Evolutionary conservation across 2,113 vertebrate species (phyloP).

Genomic region (Mohoua ochrocephala): DNA sequence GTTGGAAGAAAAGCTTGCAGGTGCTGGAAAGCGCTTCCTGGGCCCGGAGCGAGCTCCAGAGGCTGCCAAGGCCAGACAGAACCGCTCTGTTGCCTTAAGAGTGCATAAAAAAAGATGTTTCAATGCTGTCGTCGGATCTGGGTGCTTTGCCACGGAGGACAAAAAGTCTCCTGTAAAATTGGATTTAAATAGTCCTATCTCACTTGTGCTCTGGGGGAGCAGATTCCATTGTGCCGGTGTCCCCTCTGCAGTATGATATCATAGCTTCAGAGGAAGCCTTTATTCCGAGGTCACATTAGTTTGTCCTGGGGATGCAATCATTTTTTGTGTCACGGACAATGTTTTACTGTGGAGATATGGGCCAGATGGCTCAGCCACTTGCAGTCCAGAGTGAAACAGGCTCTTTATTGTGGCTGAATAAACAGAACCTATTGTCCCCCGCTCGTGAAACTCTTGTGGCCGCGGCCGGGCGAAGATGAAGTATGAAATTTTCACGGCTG

Average conservation of each 20-base stretch:
- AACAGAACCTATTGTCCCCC: slow-evolving; percentile 78
- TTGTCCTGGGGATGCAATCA: slow-evolving; percentile 82
- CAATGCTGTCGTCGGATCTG: slow-evolving; percentile 78
- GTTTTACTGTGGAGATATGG: slow-evolving; percentile 84
- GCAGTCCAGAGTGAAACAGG: slow-evolving; percentile 76
- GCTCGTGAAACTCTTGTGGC: slow-evolving; percentile 80
- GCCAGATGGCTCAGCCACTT: slow-evolving; percentile 83
- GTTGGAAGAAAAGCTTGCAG: slow-evolving; percentile 69
- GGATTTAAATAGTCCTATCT: slow-evolving; percentile 81
- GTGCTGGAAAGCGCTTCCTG: slow-evolving; percentile 74
- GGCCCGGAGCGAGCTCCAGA: slow-evolving; percentile 44
- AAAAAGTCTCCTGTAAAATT: slow-evolving; percentile 81
- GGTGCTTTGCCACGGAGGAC: slow-evolving; percentile 76
- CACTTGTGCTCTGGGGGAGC: slow-evolving; percentile 80
- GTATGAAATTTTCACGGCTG: slow-evolving; percentile 74
- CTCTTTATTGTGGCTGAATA: slow-evolving; percentile 75
- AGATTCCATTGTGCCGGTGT: slow-evolving; percentile 84
- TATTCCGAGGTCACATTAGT: slow-evolving; percentile 79
- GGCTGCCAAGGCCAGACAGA: slow-evolving; percentile 71
- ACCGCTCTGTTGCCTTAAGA: slow-evolving; percentile 73
- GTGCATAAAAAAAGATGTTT: slow-evolving; percentile 83
- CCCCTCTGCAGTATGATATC: slow-evolving; percentile 81
- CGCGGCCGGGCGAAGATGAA: slow-evolving; percentile 74
- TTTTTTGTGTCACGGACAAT: slow-evolving; percentile 85
- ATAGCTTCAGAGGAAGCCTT: slow-evolving; percentile 85